Conservation (phyloP, 2,797 vertebrate genomes). For the Oryzias dopingdopingensis region DNA sequence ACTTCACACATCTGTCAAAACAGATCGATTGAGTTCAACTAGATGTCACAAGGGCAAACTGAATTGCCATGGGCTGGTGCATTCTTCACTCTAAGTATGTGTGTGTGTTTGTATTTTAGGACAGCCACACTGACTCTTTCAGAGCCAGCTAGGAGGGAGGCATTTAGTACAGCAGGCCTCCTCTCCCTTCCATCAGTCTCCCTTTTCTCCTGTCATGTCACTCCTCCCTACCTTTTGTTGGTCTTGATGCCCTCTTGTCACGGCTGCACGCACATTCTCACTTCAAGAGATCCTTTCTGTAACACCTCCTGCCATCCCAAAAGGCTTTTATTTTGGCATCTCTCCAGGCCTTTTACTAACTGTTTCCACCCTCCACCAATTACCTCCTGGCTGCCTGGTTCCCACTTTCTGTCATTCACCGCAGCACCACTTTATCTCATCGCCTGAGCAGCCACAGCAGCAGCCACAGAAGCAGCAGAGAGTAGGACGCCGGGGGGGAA, state of each 20-base stretch:
- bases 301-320: not conserved
- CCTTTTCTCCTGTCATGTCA: slow-evolving; percentile 21
- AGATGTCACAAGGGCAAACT: slow-evolving; percentile 60
- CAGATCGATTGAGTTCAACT: slow-evolving; percentile 73
- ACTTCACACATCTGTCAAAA: slow-evolving; percentile 80
- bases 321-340: not conserved
- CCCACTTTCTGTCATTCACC: slow-evolving; percentile 2
- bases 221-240: slow-evolving; percentile 21
- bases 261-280: slow-evolving; percentile 7
- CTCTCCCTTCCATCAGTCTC: slow-evolving; percentile 18
- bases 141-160: slow-evolving; percentile 35
- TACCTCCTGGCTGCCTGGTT: not conserved
- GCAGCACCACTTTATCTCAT: slow-evolving; percentile 29
- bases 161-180: slow-evolving; percentile 31
- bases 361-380: not conserved
- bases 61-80: slow-evolving; percentile 49
- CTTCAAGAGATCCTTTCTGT: slow-evolving; percentile 14
- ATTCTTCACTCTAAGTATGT: slow-evolving; percentile 54
- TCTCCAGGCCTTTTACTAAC: not conserved
- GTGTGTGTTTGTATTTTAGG: slow-evolving; percentile 22
- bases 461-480: slow-evolving; percentile 37
- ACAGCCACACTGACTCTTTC: slow-evolving; percentile 40
- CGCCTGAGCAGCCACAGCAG: slow-evolving; percentile 15
- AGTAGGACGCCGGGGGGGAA: not conserved
- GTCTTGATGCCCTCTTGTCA: slow-evolving; percentile 31